These are phyloP conservation scores for Paralvinella palmiformis DNA, from an alignment of 1,140 invertebrate genomes.

Conservation along the genomic window DNA sequence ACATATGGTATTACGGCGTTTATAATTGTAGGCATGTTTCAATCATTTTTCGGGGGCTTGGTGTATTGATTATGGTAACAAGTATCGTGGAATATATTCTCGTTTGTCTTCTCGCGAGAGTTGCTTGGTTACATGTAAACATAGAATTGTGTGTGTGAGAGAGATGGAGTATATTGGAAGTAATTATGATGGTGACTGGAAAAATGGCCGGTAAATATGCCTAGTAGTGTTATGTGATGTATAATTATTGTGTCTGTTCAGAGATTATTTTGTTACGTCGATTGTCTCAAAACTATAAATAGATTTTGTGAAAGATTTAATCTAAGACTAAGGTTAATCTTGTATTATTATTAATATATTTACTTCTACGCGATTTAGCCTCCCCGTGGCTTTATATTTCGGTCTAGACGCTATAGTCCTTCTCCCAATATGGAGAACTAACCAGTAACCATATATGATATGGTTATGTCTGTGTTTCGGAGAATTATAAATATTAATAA, in stretches of 20 bases:
- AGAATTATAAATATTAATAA: too few relatives aligned
- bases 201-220: constrained; percentile 41
- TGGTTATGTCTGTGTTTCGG: too few relatives aligned
- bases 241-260: neutral
- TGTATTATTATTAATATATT: neutral
- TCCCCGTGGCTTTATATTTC: neutral
- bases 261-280: neutral
- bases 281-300: constrained; percentile 9
- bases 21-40: too few relatives aligned
- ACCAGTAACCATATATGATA: too few relatives aligned
- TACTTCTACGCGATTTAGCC: neutral
- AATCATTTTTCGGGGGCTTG: too few relatives aligned
- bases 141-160: too few relatives aligned
- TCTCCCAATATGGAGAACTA: too few relatives aligned
- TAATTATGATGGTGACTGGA: constrained; percentile 42
- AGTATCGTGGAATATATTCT: too few relatives aligned
- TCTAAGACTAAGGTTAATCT: neutral
- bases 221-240: neutral
- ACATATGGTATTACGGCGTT: too few relatives aligned
- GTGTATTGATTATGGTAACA: too few relatives aligned
- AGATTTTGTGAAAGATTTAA: neutral
- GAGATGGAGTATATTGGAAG: constrained; percentile 50
- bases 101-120: too few relatives aligned
- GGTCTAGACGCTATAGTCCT: too few relatives aligned
- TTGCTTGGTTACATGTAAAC: constrained; percentile 10